These are phyloP conservation scores for Scylla paramamosain DNA, from an alignment of 1,140 invertebrate species.

Conservation along the genomic window DNA sequence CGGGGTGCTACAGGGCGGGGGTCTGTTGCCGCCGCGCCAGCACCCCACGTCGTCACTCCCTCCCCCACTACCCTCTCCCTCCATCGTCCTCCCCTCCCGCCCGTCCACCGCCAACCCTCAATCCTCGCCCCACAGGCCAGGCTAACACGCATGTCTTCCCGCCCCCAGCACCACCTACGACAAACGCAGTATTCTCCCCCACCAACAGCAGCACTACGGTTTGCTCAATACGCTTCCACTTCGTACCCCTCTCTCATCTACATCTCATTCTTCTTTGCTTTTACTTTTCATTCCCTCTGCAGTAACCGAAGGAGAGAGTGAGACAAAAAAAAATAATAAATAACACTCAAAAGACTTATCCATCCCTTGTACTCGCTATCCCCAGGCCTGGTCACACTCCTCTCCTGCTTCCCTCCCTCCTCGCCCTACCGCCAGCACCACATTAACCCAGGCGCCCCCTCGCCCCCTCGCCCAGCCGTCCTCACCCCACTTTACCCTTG, in stretches of 20 bases:
- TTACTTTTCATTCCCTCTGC: no score
- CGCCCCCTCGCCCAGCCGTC: neutral
- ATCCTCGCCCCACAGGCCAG: neutral
- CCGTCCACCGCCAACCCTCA: neutral
- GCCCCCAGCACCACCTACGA: neutral
- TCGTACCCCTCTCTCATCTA: no score
- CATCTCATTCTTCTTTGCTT: no score
- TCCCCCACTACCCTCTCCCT: neutral
- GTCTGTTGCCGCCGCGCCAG: neutral
- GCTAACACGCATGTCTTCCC: neutral
- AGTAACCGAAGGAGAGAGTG: neutral
- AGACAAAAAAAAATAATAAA: neutral
- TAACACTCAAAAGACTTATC: neutral
- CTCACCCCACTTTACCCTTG: conserved; percentile 34
- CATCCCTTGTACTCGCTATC: neutral
- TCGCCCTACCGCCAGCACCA: conserved; percentile 5
- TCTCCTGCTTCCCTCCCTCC: neutral
- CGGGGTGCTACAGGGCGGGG: conserved; percentile 28
- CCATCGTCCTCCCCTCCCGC: neutral
- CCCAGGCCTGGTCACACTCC: neutral
- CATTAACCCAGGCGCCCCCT: conserved; percentile 33
- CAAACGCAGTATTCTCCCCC: neutral
- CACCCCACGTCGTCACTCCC: conserved; percentile 38
- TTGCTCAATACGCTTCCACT: no score
- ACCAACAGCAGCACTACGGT: no score